Base-by-base conservation (phyloP, 2,888 invertebrate genomes). In the Spisula subtruncata region DNA sequence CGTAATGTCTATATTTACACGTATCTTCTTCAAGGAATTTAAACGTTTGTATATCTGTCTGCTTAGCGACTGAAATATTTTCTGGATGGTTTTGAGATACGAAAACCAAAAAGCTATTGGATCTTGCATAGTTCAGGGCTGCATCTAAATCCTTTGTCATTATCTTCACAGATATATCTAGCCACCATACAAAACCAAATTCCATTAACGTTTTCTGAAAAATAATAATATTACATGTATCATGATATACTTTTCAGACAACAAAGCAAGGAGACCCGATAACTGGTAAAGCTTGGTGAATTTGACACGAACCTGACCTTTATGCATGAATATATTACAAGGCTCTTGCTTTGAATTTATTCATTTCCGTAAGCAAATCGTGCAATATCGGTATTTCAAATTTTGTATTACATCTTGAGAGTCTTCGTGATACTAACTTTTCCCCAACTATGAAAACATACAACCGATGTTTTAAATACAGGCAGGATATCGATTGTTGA, bases 181-280 rank as follows among this genome's bases (percentile, higher is more conserved):
- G 6, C 88, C 88, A 88, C 81, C 84, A 88, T 0, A 88, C 88
- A 41, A 81, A 88, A 18, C 88, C 88, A 51, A 85, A 88, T 41
- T 88, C 88, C 84, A 88, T 71, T n/a, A 88, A 71, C 0, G 81
- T 54, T 66, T 81, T 85, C 88, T 88, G 85, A 6, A 71, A 87
- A 25, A 66, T n/a, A 60, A 60, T 60, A n/a, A 60, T 60, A 6
- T n/a, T n/a, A n/a, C n/a, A n/a, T n/a, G n/a, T n/a, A 25, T 60
- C 2, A 60, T 25, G 5, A 25, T 60, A 60, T 60, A n/a, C n/a
- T n/a, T 60, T 60, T n/a, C 1, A 41, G 5, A 18, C 60, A 35
- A 51, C 4, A 51, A 51, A 51, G 12, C 4, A 14, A 12, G 1
- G 14, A 51, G 14, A 4, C 14, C 51, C 16, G 41, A 41, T 41